A percentile compares a stretch with the other conserved stretches of the same genome.
phyloP scores from a whole-genome alignment of 2,888 invertebrate genomes.

The Amphipoea lucens region DNA sequence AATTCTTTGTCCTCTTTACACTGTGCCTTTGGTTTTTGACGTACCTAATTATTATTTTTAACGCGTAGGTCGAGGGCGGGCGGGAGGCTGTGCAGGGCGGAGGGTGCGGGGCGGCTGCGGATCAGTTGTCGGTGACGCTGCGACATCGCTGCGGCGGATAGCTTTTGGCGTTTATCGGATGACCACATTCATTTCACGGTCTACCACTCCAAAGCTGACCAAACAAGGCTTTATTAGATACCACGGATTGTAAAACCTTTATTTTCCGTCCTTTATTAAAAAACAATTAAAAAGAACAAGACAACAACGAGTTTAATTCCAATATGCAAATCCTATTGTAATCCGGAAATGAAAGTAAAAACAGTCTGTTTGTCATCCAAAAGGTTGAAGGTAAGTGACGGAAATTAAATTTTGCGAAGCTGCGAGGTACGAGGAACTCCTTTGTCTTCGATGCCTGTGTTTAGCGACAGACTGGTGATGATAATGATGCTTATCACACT shows the following conservation, averaged over 20 bases:
- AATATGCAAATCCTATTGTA: conserved; percentile 43
- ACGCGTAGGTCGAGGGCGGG: conserved; percentile 61
- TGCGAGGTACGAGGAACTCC: background rate
- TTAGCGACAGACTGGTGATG: background rate
- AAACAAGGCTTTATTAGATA: conserved; percentile 67
- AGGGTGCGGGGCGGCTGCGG: conserved; percentile 30
- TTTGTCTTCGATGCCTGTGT: conserved; percentile 24
- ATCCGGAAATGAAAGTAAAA: conserved; percentile 48
- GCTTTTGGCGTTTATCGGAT: conserved; percentile 74
- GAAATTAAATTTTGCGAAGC: conserved; percentile 45
- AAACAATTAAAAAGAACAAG: conserved; percentile 47
- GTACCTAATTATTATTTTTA: conserved; percentile 70
- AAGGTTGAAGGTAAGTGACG: conserved; percentile 31
- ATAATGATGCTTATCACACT: background rate
- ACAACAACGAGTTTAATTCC: conserved; percentile 32
- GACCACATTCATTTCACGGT: conserved; percentile 74
- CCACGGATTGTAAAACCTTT: conserved; percentile 9
- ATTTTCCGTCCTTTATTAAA: conserved; percentile 39
- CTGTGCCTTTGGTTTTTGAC: conserved; percentile 60
- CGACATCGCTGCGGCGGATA: conserved; percentile 65
- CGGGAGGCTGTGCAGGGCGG: conserved; percentile 20
- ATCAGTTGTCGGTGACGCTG: conserved; percentile 60
- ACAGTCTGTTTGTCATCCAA: conserved; percentile 37
- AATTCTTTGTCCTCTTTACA: conserved; percentile 64
- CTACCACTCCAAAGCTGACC: conserved; percentile 66